Conservation (phyloP, 2,888 invertebrate genomes). For the Gymnosoma rotundatum region DNA sequence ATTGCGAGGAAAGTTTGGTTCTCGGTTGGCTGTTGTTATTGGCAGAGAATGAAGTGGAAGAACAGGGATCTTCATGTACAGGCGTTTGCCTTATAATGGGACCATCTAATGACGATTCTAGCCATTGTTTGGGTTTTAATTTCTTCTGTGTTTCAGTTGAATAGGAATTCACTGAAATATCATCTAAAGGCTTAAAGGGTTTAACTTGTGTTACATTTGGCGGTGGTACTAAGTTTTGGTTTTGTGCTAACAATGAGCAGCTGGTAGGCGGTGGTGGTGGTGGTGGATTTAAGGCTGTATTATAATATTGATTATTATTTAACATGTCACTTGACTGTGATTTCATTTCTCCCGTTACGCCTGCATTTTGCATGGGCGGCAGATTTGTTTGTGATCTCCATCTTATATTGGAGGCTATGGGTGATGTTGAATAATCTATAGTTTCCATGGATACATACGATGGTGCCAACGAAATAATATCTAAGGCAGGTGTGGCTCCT, state of each 20-base stretch:
- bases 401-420: slow-evolving; percentile 59
- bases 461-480: slow-evolving; percentile 78
- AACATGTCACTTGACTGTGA: slow-evolving; percentile 79
- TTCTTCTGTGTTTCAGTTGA: slow-evolving; percentile 79
- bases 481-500: slow-evolving; percentile 71
- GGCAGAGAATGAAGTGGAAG: slow-evolving; percentile 29
- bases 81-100: slow-evolving; percentile 75
- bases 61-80: slow-evolving; percentile 7
- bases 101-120: slow-evolving; percentile 81
- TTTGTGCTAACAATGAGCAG: slow-evolving; percentile 24
- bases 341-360: slow-evolving; percentile 71
- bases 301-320: slow-evolving; percentile 72
- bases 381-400: slow-evolving; percentile 68
- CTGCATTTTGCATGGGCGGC: slow-evolving; percentile 59
- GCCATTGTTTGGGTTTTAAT: slow-evolving; percentile 81
- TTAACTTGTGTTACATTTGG: slow-evolving; percentile 72
- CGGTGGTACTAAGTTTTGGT: slow-evolving; percentile 44
- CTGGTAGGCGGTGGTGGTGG: slow-evolving; percentile 57
- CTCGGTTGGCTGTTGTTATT: slow-evolving; percentile 70
- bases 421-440: slow-evolving; percentile 72
- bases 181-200: slow-evolving; percentile 76
- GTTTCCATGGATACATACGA: slow-evolving; percentile 77
- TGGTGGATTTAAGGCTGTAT: slow-evolving; percentile 60
- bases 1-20: slow-evolving; percentile 80
- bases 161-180: slow-evolving; percentile 79